phyloP scores from a whole-genome alignment of 2,888 invertebrate genomes.

The Papilio gigon region DNA sequence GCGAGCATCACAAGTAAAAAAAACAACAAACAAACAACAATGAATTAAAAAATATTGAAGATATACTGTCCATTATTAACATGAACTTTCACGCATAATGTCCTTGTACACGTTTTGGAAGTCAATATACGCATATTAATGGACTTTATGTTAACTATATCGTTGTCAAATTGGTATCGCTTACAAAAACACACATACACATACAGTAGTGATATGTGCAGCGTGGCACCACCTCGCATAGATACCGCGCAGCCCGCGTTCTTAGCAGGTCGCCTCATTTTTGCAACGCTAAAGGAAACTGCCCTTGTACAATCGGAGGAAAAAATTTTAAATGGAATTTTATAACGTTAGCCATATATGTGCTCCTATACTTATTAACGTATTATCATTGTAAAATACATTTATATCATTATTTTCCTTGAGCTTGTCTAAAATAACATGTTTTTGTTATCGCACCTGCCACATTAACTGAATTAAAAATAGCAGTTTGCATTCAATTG shows the following conservation, averaged over 20 bases:
- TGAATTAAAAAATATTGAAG: too few species aligned
- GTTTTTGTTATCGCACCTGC: conserved; percentile 41
- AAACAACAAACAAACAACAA: too few species aligned
- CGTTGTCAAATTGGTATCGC: too few species aligned
- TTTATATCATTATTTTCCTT: conserved; percentile 39
- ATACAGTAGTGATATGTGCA: background rate
- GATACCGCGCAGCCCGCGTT: background rate
- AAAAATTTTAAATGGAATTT: conserved; percentile 27
- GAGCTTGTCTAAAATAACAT: conserved; percentile 32
- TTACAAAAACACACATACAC: background rate
- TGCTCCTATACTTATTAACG: conserved; percentile 38
- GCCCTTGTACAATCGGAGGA: conserved; percentile 5
- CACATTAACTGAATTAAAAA: conserved; percentile 40
- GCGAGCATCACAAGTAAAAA: too few species aligned
- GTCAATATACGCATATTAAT: too few species aligned
- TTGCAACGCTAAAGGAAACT: background rate
- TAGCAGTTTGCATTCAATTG: conserved; percentile 40
- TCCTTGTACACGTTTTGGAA: too few species aligned
- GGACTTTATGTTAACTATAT: too few species aligned
- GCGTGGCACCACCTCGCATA: background rate
- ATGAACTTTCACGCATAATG: too few species aligned
- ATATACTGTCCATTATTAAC: too few species aligned
- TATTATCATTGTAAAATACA: conserved; percentile 39
- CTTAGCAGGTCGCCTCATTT: background rate
- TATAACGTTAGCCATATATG: conserved; percentile 10